phyloP scores from a whole-genome alignment of 2,113 vertebrate genomes.

The Nothocercus julius region DNA sequence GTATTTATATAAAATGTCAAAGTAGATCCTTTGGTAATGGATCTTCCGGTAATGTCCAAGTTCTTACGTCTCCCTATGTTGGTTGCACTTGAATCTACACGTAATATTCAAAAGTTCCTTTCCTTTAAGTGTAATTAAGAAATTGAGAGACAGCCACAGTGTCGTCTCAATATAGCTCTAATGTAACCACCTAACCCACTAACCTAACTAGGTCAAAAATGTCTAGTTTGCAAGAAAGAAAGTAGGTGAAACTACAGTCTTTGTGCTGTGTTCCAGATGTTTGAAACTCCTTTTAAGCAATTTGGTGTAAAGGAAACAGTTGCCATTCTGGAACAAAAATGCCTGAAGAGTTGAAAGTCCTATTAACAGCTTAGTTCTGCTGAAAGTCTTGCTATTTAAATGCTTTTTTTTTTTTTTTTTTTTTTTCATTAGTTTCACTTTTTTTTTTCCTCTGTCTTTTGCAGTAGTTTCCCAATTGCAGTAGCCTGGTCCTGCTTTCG shows the following conservation, averaged over 20 bases:
- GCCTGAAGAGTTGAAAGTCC: neutral
- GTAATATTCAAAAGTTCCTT: neutral
- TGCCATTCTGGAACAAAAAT: neutral
- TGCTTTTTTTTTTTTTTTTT: neutral
- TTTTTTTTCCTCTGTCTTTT: neutral
- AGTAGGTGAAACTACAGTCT: neutral
- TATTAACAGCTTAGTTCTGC: neutral
- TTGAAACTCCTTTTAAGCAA: neutral
- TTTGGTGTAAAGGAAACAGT: neutral
- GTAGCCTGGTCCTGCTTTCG: neutral
- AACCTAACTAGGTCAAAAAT: neutral
- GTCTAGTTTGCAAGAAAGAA: neutral
- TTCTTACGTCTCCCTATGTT: neutral
- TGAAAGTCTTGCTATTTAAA: neutral
- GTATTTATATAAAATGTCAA: neutral
- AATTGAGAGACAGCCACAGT: neutral
- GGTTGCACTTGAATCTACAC: neutral
- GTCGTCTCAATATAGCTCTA: conserved; percentile 4
- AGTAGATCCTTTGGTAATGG: neutral
- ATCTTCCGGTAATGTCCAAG: neutral
- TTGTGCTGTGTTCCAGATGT: neutral
- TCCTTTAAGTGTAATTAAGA: neutral
- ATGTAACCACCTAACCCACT: neutral
- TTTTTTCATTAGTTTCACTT: neutral
- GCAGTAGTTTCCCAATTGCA: neutral